Base-by-base conservation (phyloP, 2,888 invertebrate species). In the Crepidodera aurea region DNA sequence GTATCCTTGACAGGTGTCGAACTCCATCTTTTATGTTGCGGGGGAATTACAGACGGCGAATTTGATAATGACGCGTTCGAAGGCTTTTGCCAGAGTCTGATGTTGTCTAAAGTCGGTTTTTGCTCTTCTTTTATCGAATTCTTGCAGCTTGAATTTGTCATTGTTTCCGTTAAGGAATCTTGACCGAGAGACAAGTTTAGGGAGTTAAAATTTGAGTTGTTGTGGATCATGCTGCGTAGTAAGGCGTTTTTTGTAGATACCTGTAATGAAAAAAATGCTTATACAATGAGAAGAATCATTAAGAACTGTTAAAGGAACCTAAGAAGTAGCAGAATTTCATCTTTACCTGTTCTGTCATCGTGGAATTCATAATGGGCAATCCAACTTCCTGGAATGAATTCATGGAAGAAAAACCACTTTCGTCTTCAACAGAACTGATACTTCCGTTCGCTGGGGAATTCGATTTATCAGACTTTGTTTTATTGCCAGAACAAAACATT, bases 321-420 rank as follows among this genome's bases (percentile, higher is more conserved):
- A 6, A 22, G 22, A 22, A 22, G 22, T n/a, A n/a, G n/a, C n/a
- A 22, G 22, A 22, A 22, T 2, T 22, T 18, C 2, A 8, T 40
- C 16, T 40, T 8, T 67, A 72, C 73, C 58, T 70, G 72, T 13
- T 70, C 70, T 15, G 66, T 64, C 64, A 69, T 67, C n/a, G 73
- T 74, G 19, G 77, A 75, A 64, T 75, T 73, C n/a, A 75, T 66
- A n/a, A 77, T 18, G 3, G 91, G 91, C 73, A 92, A 82, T 8
- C 91, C 91, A 46, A 92, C 87, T 76, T 93, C 92, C 81, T 92
- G 91, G 77, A 92, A 92, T 5, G 92, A 92, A 78, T 88, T 92
- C 85, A 93, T 90, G 6, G 92, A 92, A 10, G 92, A 92, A 80
- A 93, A 93, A 22, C 93, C 93, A 76, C 92, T 93, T 79, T 93